Conservation (phyloP, 2,113 vertebrate genomes). For the Toxostoma redivivum region DNA sequence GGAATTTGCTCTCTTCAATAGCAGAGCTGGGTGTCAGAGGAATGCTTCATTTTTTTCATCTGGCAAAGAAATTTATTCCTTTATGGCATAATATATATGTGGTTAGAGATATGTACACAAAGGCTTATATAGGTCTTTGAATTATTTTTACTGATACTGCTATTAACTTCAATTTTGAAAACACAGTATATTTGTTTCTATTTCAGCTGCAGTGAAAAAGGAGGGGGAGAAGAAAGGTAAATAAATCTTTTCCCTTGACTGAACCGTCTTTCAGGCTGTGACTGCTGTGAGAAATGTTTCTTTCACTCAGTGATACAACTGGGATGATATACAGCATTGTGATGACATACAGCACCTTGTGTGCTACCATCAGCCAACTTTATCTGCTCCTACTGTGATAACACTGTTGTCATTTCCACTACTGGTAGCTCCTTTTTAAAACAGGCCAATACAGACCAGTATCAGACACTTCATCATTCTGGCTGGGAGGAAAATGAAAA, state of each 20-base stretch:
- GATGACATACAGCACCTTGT: not conserved
- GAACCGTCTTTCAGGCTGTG: constrained; percentile 11
- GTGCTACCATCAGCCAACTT: not conserved
- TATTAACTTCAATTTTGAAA: not conserved
- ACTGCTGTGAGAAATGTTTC: constrained; percentile 3
- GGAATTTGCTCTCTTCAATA: not conserved
- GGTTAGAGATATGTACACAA: not conserved
- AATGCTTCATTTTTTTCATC: not conserved
- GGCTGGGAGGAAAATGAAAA: not conserved
- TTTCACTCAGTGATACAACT: not conserved
- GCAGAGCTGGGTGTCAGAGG: not conserved
- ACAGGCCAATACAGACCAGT: not conserved
- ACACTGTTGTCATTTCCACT: constrained; percentile 16
- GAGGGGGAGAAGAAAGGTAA: constrained; percentile 62
- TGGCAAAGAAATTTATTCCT: not conserved
- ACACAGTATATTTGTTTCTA: not conserved
- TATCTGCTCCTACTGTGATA: constrained; percentile 11
- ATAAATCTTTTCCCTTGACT: constrained; percentile 20
- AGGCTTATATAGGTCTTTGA: not conserved
- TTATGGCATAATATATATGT: not conserved
- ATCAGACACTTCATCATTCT: not conserved
- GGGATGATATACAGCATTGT: not conserved
- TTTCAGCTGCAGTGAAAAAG: constrained; percentile 45
- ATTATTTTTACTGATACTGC: not conserved
- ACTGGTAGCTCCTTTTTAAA: not conserved